Evolutionary conservation across 23 tunicate genomes (phyloP).

Genomic region (Ciona savignyi): DNA sequence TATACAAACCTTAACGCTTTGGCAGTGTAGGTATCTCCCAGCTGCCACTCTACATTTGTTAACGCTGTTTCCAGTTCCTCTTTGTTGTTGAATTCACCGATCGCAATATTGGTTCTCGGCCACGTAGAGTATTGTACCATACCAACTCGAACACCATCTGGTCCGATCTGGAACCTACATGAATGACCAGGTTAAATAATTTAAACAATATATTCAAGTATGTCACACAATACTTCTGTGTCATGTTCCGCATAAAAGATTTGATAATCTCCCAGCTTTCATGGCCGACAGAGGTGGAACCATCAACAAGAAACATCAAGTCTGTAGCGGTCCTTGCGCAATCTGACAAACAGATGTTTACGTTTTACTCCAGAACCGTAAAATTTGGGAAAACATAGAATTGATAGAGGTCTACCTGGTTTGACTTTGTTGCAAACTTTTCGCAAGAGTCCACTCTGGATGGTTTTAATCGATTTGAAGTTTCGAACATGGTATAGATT

Average conservation of each 20-base stretch:
- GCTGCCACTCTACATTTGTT: constrained; percentile 38
- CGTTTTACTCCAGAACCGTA: background rate
- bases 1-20: constrained; percentile 34
- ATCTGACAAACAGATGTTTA: constrained; percentile 9
- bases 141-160: constrained; percentile 53
- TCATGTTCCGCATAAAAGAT: constrained; percentile 67
- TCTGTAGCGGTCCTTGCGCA: constrained; percentile 71
- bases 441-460: constrained; percentile 62
- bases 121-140: constrained; percentile 67
- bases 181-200: too few relatives aligned
- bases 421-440: constrained; percentile 53
- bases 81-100: constrained; percentile 47
- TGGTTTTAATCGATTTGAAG: constrained; percentile 35
- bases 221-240: constrained; percentile 66
- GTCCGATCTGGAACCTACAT: constrained; percentile 55
- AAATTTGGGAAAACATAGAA: background rate
- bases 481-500: constrained; percentile 62
- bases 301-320: constrained; percentile 60
- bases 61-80: constrained; percentile 39
- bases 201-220: constrained; percentile 10
- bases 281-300: constrained; percentile 68
- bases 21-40: constrained; percentile 85
- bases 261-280: constrained; percentile 55
- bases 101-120: constrained; percentile 45
- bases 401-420: constrained; percentile 24